Evolutionary conservation across 2,888 invertebrate species (phyloP), one percentile per base, ranked within the genome.

Genomic region (Melanostoma mellinum): DNA sequence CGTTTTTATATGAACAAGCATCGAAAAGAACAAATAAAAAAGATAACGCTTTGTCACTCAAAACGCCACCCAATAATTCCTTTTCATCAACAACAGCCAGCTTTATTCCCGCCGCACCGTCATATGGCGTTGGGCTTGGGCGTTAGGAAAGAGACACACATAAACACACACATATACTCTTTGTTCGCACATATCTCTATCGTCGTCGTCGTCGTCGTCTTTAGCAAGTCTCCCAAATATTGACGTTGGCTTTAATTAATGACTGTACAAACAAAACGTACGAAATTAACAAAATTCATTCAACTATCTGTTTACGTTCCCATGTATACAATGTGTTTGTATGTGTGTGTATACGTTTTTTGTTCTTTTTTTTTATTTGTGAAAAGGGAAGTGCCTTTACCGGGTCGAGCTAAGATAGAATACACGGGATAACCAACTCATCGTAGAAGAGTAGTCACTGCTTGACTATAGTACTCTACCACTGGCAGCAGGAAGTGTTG

Each of bases 191-290:
- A 73, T 76, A 55, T 60, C 78, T 58, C 60, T 50, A 63, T 60
- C 10, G 42, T 46, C 44, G 42, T 40, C 30, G 6, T 58, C 58
- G 32, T 61, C 78, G 53, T 38, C 79, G 71, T 79, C 84, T 79
- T 79, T 84, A 79, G 79, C 84, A 74, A 71, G 74, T 84, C 74
- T 67, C 48, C 71, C 79, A 84, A 84, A 84, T 84, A 84, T 84
- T 84, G 79, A 84, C 84, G 84, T 79, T 84, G 84, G 84, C 84
- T 84, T 84, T 84, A 84, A 84, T 84, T 84, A 84, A 84, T 84
- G 84, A 84, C 79, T 84, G 75, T 84, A 84, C 79, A 84, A 84
- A 84, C 84, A 84, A 84, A 84, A 84, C 84, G 84, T 84, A 84
- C 84, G 79, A 84, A 79, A 84, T 84, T 84, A 84, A 84, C 84